A percentile compares a stretch with the other conserved stretches of the same genome.
phyloP scores from a whole-genome alignment of 2,113 vertebrate genomes.

The Ancistrus triradiatus region DNA sequence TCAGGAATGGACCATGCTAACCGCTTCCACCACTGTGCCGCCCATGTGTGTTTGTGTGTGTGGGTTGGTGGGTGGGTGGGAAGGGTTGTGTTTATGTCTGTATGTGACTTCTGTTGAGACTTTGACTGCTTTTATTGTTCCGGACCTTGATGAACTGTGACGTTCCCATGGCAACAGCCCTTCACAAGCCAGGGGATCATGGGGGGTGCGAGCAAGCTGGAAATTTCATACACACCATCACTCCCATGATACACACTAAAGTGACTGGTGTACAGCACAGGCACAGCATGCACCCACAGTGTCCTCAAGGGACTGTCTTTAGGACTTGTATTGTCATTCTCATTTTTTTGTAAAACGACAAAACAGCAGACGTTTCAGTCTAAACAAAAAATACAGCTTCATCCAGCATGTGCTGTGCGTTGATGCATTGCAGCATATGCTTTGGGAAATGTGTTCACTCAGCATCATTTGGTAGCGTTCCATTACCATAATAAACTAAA shows the following conservation, averaged over 20 bases:
- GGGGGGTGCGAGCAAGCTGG: conserved; percentile 48
- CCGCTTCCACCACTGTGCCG: too few species aligned
- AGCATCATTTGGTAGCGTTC: conserved; percentile 25
- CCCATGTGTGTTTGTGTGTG: background rate
- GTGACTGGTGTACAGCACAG: conserved; percentile 20
- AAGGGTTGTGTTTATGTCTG: background rate
- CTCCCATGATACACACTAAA: conserved; percentile 31
- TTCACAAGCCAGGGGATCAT: conserved; percentile 57
- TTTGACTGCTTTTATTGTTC: conserved; percentile 45
- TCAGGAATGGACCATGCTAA: too few species aligned
- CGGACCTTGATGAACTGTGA: conserved; percentile 67
- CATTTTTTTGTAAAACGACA: too few species aligned
- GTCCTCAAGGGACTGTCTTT: background rate
- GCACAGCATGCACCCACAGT: conserved; percentile 15
- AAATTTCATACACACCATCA: conserved; percentile 51
- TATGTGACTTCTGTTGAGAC: conserved; percentile 38
- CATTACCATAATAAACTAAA: conserved; percentile 7
- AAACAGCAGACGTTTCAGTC: background rate
- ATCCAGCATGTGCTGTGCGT: conserved; percentile 10
- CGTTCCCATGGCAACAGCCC: conserved; percentile 62
- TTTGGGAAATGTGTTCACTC: conserved; percentile 12
- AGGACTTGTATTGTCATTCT: background rate
- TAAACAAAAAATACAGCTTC: conserved; percentile 24
- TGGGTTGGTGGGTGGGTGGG: conserved; percentile 9
- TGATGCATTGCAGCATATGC: background rate